Percentiles rank a stretch among this genome's conserved stretches.
These are phyloP conservation scores for Octomys mimax DNA, from an alignment of 2,797 vertebrate species.

Conservation along the genomic window DNA sequence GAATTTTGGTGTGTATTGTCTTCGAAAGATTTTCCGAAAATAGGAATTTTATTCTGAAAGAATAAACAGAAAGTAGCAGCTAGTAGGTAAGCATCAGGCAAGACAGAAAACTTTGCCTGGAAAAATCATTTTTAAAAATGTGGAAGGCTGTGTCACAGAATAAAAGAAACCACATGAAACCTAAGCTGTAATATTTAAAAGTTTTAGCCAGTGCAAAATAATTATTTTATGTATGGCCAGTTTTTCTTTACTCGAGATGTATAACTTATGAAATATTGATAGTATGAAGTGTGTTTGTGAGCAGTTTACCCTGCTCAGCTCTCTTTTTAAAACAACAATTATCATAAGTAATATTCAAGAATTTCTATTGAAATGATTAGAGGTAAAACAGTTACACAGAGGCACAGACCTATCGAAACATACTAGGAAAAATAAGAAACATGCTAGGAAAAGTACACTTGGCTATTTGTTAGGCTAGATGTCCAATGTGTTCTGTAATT, in stretches of 20 bases:
- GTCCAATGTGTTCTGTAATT: neutral
- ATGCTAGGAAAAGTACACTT: neutral
- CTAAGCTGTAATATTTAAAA: constrained; percentile 2
- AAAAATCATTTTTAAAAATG: constrained; percentile 52
- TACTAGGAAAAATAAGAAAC: neutral
- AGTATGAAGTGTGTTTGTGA: neutral
- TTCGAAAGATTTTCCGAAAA: neutral
- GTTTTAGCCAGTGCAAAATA: neutral
- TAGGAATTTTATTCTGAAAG: neutral
- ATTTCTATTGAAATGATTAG: neutral
- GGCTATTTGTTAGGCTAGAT: neutral
- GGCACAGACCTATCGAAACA: neutral
- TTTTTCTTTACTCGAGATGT: neutral
- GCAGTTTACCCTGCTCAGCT: neutral
- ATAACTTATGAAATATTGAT: neutral
- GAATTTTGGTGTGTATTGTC: neutral
- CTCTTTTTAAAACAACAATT: constrained; percentile 9
- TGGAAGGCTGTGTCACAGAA: neutral
- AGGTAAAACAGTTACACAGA: neutral
- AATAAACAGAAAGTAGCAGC: neutral
- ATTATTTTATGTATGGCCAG: neutral
- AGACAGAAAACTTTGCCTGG: neutral
- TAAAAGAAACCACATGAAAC: neutral
- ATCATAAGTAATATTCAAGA: neutral
- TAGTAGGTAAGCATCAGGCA: neutral